Evolutionary conservation across 2,888 invertebrate species (phyloP).

Genomic region (Maniola hyperantus): DNA sequence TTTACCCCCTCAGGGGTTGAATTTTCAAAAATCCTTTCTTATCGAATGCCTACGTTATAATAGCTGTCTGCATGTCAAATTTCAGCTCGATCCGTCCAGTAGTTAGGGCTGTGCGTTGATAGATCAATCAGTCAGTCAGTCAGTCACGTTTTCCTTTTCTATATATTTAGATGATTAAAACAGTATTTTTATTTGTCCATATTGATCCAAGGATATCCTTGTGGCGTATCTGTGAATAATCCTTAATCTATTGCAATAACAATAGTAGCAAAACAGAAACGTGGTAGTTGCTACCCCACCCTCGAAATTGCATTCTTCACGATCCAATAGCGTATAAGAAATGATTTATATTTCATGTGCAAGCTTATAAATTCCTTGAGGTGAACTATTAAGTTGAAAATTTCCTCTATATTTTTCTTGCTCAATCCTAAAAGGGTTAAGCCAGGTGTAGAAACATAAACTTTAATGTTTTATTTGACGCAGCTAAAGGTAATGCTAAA

Average conservation of each 20-base stretch:
- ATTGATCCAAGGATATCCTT: not conserved
- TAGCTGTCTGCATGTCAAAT: too few species aligned
- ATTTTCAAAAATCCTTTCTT: too few species aligned
- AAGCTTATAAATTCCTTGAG: conserved; percentile 13
- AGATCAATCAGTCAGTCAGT: too few species aligned
- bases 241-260: conserved; percentile 26
- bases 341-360: conserved; percentile 51
- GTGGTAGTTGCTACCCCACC: conserved; percentile 53
- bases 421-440: not conserved
- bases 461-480: not conserved
- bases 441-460: not conserved
- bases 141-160: too few species aligned
- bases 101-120: too few species aligned
- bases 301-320: conserved; percentile 56
- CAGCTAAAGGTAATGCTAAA: too few species aligned
- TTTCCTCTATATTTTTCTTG: conserved; percentile 7
- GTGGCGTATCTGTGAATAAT: conserved; percentile 9
- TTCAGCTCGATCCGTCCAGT: too few species aligned
- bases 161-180: too few species aligned
- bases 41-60: too few species aligned
- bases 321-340: conserved; percentile 47
- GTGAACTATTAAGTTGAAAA: conserved; percentile 3
- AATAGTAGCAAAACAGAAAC: conserved; percentile 25
- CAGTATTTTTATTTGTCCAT: too few species aligned
- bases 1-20: too few species aligned